phyloP scores from a whole-genome alignment of 35 echinoderm and acorn worm species.

The Amphiura filiformis region DNA sequence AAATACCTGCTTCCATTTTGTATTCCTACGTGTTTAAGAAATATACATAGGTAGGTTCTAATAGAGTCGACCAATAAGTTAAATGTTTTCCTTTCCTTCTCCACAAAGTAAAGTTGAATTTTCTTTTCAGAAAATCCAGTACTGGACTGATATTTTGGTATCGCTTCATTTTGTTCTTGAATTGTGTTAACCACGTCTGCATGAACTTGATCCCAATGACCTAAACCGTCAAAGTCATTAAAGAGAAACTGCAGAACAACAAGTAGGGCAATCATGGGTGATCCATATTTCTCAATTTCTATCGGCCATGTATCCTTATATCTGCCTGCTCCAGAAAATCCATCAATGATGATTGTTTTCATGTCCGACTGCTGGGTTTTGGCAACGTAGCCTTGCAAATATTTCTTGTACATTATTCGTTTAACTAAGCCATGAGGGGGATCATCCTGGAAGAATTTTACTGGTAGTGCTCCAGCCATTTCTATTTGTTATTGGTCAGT shows the following conservation, averaged over 20 bases:
- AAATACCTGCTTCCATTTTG: not conserved
- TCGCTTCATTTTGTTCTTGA: not conserved
- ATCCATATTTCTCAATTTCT: not conserved
- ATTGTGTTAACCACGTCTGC: not conserved
- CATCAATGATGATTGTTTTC: not conserved
- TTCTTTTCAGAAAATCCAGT: not conserved
- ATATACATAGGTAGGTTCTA: not conserved
- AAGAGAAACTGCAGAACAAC: not conserved
- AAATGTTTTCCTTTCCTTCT: not conserved
- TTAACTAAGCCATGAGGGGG: not conserved
- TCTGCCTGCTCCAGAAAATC: not conserved
- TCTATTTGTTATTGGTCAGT: not conserved
- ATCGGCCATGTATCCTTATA: not conserved
- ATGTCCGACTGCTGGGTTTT: not conserved
- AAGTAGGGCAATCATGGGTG: not conserved
- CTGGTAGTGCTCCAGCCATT: not conserved
- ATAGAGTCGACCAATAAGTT: not conserved
- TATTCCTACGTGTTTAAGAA: not conserved
- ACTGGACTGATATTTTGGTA: not conserved
- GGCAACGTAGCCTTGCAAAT: not conserved
- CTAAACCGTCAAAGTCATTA: not conserved
- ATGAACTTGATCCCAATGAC: not conserved
- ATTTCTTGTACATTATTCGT: not conserved
- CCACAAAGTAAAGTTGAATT: not conserved
- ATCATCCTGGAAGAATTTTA: not conserved